Percentiles rank a stretch among this genome's conserved stretches.
Evolutionary conservation across 2,113 vertebrate species (phyloP).

Genomic region (Pollimyrus isidori): DNA sequence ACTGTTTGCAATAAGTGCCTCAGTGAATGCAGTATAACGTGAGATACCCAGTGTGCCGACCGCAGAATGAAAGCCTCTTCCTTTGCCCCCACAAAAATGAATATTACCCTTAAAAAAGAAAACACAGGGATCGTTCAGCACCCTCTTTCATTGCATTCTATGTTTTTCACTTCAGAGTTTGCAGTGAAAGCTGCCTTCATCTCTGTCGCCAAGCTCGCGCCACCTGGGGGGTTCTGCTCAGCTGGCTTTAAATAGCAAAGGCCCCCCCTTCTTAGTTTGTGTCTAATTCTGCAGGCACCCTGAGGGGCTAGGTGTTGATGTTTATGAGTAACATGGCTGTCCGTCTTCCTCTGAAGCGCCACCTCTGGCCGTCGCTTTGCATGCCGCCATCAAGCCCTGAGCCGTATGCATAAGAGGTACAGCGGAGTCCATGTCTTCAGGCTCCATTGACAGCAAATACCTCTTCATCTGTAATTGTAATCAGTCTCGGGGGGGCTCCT

Average conservation of each 20-base stretch:
- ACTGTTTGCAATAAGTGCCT: constrained; percentile 53
- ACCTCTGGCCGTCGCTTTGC: neutral
- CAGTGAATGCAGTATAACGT: constrained; percentile 48
- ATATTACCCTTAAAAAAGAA: constrained; percentile 20
- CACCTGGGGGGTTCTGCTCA: neutral
- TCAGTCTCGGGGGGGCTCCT: neutral
- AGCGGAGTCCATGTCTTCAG: neutral
- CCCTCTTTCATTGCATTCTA: constrained; percentile 8
- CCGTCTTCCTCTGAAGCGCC: neutral
- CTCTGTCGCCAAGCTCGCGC: neutral
- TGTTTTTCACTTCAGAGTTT: neutral
- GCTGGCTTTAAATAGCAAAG: neutral
- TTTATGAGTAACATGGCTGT: neutral
- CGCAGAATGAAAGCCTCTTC: constrained; percentile 24
- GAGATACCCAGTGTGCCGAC: constrained; percentile 42
- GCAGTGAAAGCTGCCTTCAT: constrained; percentile 4
- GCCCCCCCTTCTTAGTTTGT: neutral
- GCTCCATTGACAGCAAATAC: neutral
- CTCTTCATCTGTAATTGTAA: neutral
- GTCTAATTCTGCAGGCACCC: neutral
- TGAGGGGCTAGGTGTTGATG: neutral
- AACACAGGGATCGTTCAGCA: constrained; percentile 32
- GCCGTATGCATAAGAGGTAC: neutral
- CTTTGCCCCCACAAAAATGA: neutral
- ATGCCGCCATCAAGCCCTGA: neutral